phyloP scores from a whole-genome alignment of 2,888 invertebrate species.

The Anthrax anthrax region DNA sequence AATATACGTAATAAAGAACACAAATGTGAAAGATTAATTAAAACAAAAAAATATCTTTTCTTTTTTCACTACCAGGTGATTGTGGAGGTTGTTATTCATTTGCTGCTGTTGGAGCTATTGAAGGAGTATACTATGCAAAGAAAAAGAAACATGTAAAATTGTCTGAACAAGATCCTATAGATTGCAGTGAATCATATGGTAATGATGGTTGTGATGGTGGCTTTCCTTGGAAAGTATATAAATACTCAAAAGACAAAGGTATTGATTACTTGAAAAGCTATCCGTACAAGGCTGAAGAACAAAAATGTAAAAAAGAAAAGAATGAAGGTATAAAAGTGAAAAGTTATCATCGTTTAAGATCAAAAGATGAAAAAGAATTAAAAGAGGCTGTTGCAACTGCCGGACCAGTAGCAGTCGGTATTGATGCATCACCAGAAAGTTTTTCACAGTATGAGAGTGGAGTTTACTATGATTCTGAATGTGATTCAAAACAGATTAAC shows the following conservation, averaged over 20 bases:
- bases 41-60: too few relatives aligned
- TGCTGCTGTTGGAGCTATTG: not conserved
- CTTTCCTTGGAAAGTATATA: not conserved
- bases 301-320: not conserved
- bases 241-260: not conserved
- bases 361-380: constrained; percentile 51
- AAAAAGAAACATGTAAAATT: not conserved
- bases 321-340: not conserved
- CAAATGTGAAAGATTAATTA: too few relatives aligned
- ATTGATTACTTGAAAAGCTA: not conserved
- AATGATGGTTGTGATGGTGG: constrained; percentile 1
- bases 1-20: too few relatives aligned
- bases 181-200: not conserved
- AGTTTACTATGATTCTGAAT: constrained; percentile 61
- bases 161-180: not conserved
- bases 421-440: constrained; percentile 61
- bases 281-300: not conserved
- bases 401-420: constrained; percentile 70
- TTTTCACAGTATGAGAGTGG: constrained; percentile 67
- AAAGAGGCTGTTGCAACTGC: constrained; percentile 58
- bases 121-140: not conserved
- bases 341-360: not conserved
- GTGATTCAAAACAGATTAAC: constrained; percentile 51
- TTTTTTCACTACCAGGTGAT: too few relatives aligned
- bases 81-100: constrained; percentile 1